Base-by-base conservation (phyloP, 2,797 vertebrate genomes). In the Sebastes trivittatus region DNA sequence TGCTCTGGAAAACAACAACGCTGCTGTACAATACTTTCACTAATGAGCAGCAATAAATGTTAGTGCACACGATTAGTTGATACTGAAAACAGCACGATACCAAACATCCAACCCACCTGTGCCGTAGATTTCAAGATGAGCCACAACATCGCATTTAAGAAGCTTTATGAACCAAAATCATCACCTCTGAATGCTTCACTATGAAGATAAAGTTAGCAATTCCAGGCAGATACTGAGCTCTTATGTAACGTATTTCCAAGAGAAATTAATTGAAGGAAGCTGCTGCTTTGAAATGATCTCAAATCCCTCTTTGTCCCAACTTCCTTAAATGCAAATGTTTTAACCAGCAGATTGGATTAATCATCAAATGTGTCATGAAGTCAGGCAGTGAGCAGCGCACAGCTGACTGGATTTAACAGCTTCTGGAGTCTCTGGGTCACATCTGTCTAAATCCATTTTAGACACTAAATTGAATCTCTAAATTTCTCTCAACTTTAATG, bases 401-500 rank as follows among this genome's bases (percentile, higher is more conserved):
- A 34, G 27, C 32, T 72, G 54, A 62, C 29, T 42, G 22, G 75
- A 81, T 58, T 68, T 61, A 54, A 32, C 68, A 68, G 58, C 73
- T 84, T 65, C 49, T 54, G 60, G 16, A 78, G 70, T 55, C 36
- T 58, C 32, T 1, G 32, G 73, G 68, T 82, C 72, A 78, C 72
- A 73, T 83, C 77, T 14, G 52, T 25, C 11, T 11, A 7, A 52
- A 42, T 83, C 61, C 4, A 69, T 78, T 77, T 75, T 14, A 25
- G 30, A 77, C 29, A 27, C 36, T 55, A 55, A 80, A 77, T 62
- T 77, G 11, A 70, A 67, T 84, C 61, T 83, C 55, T 62, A 60
- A 46, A 68, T 72, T 13, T 66, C 71, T 20, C 70, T 72, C 25
- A 55, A 18, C 71, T 80, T 74, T 68, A 66, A 61, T 77, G 49